Base-by-base conservation (phyloP, 2,797 vertebrate genomes). In the Xerus rutilus region DNA sequence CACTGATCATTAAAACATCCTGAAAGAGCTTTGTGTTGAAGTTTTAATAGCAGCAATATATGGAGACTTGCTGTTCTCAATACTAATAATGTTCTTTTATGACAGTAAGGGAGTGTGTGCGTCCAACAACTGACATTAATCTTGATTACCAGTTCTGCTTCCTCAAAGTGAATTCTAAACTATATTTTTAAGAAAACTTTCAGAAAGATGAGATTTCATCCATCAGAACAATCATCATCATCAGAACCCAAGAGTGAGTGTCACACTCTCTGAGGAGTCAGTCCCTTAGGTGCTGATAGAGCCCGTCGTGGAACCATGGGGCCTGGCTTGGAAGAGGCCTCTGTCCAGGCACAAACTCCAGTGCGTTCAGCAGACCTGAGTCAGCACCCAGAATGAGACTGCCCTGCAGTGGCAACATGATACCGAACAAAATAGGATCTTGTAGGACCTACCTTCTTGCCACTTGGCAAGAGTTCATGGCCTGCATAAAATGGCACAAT, bases 1-100 rank as follows among this genome's bases (percentile, higher is more conserved):
- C 96, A 78, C 88, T 97, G 96, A 98, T 98, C 98, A 98, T 98
- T 98, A 97, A 98, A 97, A 97, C 94, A 94, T 95, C 96, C 96
- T 97, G 94, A 89, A 98, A 97, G 76, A 92, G 95, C 95, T 97
- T 93, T 97, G 93, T 97, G 91, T 84, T 93, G 93, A 97, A 96
- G 94, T 94, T 97, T 97, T 98, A 97, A 97, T 91, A 96, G 96
- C 96, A 95, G 89, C 86, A 97, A 81, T 95, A 95, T 96, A 97
- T 83, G 87, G 79, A 97, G 96, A 88, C 69, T 95, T 97, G 67
- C 77, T 94, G 54, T 85, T 96, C 93, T 96, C 87, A 97, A 97
- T 89, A 95, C 70, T 94, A 96, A 97, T 96, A 94, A 96, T 92
- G 88, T 83, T 96, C 85, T 69, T 91, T 95, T 93, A 1, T 47